These are phyloP conservation scores for Alcis repandata DNA, from an alignment of 2,888 invertebrate species.

Conservation along the genomic window DNA sequence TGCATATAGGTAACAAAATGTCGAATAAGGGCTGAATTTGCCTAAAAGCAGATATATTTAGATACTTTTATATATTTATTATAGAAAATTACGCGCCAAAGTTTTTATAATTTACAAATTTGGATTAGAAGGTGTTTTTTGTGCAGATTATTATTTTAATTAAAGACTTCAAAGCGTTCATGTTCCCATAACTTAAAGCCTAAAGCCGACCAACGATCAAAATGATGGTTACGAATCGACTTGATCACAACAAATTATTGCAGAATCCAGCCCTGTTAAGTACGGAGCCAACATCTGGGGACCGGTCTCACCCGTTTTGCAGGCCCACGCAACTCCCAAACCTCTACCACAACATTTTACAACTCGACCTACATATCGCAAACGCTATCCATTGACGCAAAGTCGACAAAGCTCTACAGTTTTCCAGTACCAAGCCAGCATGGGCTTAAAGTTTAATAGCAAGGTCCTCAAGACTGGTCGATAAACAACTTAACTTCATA, in stretches of 20 bases:
- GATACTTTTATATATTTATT: too few relatives aligned
- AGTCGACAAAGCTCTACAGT: neutral
- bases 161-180: neutral
- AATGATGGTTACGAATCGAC: slow-evolving; percentile 30
- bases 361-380: slow-evolving; percentile 17
- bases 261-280: slow-evolving; percentile 67
- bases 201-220: slow-evolving; percentile 19
- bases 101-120: too few relatives aligned
- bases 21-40: too few relatives aligned
- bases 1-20: too few relatives aligned
- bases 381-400: slow-evolving; percentile 43
- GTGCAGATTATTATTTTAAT: neutral
- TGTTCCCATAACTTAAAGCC: slow-evolving; percentile 6
- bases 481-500: slow-evolving; percentile 53
- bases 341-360: slow-evolving; percentile 60
- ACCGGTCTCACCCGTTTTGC: slow-evolving; percentile 82
- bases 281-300: slow-evolving; percentile 76
- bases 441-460: slow-evolving; percentile 39
- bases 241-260: slow-evolving; percentile 44
- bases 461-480: slow-evolving; percentile 19
- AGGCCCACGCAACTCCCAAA: slow-evolving; percentile 77
- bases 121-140: too few relatives aligned
- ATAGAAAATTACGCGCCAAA: too few relatives aligned
- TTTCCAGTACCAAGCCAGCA: slow-evolving; percentile 31
- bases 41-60: too few relatives aligned